Evolutionary conservation across 2,797 vertebrate species (phyloP).

Genomic region (Spinus olivaceus): DNA sequence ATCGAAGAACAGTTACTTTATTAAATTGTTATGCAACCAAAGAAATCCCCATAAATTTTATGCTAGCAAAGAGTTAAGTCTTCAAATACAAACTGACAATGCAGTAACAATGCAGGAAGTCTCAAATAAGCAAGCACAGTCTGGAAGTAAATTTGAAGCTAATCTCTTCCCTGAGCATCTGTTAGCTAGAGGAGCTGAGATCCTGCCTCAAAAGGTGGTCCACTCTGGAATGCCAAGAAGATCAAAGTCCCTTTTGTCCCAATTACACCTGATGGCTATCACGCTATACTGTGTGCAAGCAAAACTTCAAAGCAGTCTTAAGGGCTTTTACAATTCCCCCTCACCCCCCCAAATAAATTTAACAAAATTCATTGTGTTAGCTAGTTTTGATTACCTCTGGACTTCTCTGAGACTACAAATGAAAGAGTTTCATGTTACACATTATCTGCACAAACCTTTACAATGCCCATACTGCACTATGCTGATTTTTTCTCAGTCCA

Average conservation of each 20-base stretch:
- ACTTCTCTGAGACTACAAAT: conserved; percentile 15
- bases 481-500: neutral
- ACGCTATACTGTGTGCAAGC: neutral
- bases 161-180: neutral
- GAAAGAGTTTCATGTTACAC: neutral
- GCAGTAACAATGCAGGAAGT: neutral
- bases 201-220: conserved; percentile 15
- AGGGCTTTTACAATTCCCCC: neutral
- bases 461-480: neutral
- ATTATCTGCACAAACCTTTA: neutral
- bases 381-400: conserved; percentile 6
- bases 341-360: neutral
- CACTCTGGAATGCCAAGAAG: neutral
- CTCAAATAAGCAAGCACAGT: neutral
- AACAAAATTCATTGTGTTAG: conserved; percentile 15
- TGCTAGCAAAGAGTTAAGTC: neutral
- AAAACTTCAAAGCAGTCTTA: conserved; percentile 48
- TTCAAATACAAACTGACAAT: neutral
- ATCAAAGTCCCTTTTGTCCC: conserved; percentile 35
- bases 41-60: neutral
- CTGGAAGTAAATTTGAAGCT: conserved; percentile 11
- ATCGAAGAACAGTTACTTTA: neutral
- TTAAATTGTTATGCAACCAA: neutral
- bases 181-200: neutral
- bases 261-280: conserved; percentile 27